Evolutionary conservation across 2,797 vertebrate genomes (phyloP).

Genomic region (Percopsis omiscomaycus): DNA sequence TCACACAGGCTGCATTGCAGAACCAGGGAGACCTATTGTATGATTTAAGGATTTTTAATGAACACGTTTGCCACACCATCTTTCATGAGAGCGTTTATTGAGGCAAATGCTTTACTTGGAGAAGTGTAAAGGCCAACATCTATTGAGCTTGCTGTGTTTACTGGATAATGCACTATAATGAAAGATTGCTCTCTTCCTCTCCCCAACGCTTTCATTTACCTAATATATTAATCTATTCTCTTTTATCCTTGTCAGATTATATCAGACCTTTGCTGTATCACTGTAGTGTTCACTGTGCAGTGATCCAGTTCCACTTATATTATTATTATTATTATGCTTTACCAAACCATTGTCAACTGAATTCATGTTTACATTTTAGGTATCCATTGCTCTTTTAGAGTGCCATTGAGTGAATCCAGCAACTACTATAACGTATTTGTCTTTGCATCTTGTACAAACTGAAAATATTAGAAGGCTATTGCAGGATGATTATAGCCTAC

Average conservation of each 20-base stretch:
- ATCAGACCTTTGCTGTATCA: constrained; percentile 53
- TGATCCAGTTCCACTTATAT: background rate
- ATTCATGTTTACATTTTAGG: constrained; percentile 30
- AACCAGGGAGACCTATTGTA: constrained; percentile 13
- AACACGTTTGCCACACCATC: constrained; percentile 8
- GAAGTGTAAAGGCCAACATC: constrained; percentile 20
- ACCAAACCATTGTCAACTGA: constrained; percentile 37
- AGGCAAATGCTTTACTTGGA: constrained; percentile 4
- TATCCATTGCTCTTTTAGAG: constrained; percentile 33
- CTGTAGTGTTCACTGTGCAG: constrained; percentile 42
- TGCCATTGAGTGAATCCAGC: constrained; percentile 21
- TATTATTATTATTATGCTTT: constrained; percentile 21
- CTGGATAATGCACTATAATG: constrained; percentile 36
- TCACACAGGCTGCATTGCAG: constrained; percentile 20
- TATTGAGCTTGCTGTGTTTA: constrained; percentile 23
- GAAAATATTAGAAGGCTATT: constrained; percentile 32
- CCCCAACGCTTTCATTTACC: constrained; percentile 48
- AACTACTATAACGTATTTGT: constrained; percentile 21
- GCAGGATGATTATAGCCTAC: constrained; percentile 35
- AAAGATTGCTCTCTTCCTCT: constrained; percentile 20
- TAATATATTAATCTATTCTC: constrained; percentile 74
- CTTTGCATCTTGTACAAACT: constrained; percentile 31
- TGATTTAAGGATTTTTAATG: constrained; percentile 24
- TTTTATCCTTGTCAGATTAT: constrained; percentile 66
- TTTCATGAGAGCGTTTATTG: constrained; percentile 31